Conservation (phyloP, 2,888 invertebrate species). For the Melanophora roralis region DNA sequence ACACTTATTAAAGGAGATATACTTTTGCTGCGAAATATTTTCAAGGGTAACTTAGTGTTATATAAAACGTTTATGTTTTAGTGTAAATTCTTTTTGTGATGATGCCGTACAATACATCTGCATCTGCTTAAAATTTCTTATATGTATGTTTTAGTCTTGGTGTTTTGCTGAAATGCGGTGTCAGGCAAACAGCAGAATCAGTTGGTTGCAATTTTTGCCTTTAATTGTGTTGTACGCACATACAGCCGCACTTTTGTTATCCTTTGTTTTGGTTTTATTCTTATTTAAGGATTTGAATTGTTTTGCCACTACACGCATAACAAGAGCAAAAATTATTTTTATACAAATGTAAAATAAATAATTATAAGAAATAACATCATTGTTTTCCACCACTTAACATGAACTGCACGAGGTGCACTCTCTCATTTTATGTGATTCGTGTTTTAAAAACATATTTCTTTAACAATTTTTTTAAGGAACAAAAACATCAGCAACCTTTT, state of each 20-base stretch:
- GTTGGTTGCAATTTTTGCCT: constrained; percentile 60
- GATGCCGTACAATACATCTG: background rate
- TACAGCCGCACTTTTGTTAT: constrained; percentile 21
- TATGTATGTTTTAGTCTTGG: constrained; percentile 38
- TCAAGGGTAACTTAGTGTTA: background rate
- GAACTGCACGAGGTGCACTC: too few species aligned
- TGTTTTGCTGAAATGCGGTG: constrained; percentile 57
- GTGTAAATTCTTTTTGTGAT: background rate
- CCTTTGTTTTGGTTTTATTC: background rate
- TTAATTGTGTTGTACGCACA: constrained; percentile 50
- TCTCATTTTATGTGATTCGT: too few species aligned
- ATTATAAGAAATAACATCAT: too few species aligned
- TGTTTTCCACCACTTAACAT: too few species aligned
- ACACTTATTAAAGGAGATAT: constrained; percentile 19
- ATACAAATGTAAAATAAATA: too few species aligned
- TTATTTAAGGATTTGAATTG: constrained; percentile 12
- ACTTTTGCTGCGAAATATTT: background rate
- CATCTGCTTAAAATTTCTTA: background rate
- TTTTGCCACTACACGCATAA: constrained; percentile 27
- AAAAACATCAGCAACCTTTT: too few species aligned
- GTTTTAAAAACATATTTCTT: too few species aligned
- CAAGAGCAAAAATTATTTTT: too few species aligned
- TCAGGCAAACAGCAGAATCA: constrained; percentile 65
- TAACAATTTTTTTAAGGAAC: too few species aligned
- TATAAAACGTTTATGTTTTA: background rate